Percentiles rank a stretch among this genome's conserved stretches.
phyloP scores from a whole-genome alignment of 2,888 invertebrate genomes.

The Torymus auratus region DNA sequence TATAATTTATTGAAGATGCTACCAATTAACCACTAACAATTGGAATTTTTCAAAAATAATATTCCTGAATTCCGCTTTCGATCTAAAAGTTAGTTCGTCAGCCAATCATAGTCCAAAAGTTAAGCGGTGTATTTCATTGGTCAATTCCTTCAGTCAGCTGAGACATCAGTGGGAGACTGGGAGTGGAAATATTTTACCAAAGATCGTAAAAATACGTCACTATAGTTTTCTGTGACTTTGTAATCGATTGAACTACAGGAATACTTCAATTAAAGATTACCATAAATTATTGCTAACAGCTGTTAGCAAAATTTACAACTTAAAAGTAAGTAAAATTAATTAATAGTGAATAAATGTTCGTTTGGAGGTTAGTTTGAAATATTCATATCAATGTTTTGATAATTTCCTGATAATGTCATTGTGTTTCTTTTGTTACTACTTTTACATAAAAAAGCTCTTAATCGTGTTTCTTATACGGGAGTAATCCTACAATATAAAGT shows the following conservation, averaged over 20 bases:
- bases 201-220: slow-evolving; percentile 39
- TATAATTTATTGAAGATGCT: too few relatives aligned
- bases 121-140: slow-evolving; percentile 15
- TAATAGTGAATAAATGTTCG: background rate
- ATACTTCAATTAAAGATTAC: slow-evolving; percentile 7
- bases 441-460: too few relatives aligned
- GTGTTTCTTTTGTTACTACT: too few relatives aligned
- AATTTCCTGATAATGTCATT: too few relatives aligned
- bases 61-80: too few relatives aligned
- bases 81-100: too few relatives aligned
- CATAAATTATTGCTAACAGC: slow-evolving; percentile 23
- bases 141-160: slow-evolving; percentile 20
- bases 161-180: slow-evolving; percentile 1
- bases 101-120: background rate
- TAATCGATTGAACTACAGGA: slow-evolving; percentile 5
- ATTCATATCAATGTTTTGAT: background rate
- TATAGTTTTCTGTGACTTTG: slow-evolving; percentile 30
- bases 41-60: too few relatives aligned
- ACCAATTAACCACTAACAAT: too few relatives aligned
- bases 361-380: slow-evolving; percentile 26
- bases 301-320: slow-evolving; percentile 15
- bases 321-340: background rate
- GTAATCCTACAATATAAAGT: too few relatives aligned
- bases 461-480: too few relatives aligned
- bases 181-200: slow-evolving; percentile 8